Conservation (phyloP, 2,113 vertebrate genomes). For the Ptyas mucosa region DNA sequence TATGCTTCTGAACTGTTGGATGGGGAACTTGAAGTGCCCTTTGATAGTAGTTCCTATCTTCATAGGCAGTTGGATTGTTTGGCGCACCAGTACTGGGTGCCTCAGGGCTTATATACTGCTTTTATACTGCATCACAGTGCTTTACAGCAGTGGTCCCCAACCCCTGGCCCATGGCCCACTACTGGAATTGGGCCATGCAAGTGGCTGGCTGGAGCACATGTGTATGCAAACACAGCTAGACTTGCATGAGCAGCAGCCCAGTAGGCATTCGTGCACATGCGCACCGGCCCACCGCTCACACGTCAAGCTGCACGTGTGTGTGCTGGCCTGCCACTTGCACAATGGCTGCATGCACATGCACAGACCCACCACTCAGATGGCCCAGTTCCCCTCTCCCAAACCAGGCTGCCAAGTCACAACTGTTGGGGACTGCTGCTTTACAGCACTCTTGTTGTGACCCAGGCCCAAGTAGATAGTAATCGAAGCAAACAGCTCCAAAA, state of each 20-base stretch:
- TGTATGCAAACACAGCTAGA: background rate
- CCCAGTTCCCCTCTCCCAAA: background rate
- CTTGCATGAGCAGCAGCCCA: background rate
- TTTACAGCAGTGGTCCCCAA: background rate
- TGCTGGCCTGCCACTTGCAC: background rate
- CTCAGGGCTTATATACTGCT: no score
- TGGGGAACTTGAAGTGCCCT: background rate
- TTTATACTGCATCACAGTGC: no score
- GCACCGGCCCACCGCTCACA: rapidly evolving
- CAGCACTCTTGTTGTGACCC: no score
- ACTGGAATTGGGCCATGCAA: background rate
- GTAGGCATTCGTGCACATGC: background rate
- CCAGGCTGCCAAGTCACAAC: background rate
- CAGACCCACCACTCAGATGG: background rate
- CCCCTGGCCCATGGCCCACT: background rate
- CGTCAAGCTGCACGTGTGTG: background rate
- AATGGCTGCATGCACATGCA: background rate
- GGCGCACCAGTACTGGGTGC: background rate
- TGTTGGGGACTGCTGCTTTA: background rate
- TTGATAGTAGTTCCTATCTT: background rate
- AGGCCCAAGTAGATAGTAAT: no score
- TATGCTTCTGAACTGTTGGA: background rate
- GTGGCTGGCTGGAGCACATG: background rate
- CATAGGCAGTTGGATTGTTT: background rate
- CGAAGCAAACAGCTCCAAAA: no score